Percentiles rank a stretch among this genome's conserved stretches.
Conservation (phyloP, 2,797 vertebrate species). For the Lateolabrax maculatus region DNA sequence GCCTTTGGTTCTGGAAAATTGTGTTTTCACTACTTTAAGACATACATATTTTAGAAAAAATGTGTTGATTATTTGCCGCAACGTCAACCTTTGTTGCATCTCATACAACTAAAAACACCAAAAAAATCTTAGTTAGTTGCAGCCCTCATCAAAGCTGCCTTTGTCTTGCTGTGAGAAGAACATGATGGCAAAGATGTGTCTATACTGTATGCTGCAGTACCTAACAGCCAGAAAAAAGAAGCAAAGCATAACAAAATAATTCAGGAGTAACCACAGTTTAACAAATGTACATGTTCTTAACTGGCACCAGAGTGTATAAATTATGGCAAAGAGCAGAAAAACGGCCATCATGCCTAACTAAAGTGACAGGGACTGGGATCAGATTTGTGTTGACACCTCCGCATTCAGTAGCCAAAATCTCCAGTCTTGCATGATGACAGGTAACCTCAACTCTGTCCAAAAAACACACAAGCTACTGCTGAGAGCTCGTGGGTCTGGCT, state of each 20-base stretch:
- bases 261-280: background rate
- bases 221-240: background rate
- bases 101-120: background rate
- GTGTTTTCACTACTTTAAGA: background rate
- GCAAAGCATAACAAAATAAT: background rate
- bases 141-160: background rate
- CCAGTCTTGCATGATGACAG: constrained; percentile 8
- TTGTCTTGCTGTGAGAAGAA: background rate
- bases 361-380: constrained; percentile 27
- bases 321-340: background rate
- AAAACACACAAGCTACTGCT: constrained; percentile 2
- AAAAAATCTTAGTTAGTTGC: background rate
- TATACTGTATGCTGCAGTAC: background rate
- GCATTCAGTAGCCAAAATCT: constrained; percentile 16
- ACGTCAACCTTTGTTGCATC: background rate
- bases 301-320: background rate
- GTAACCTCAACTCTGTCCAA: constrained; percentile 5
- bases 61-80: background rate
- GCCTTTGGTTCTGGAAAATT: background rate
- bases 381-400: constrained; percentile 16
- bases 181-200: background rate
- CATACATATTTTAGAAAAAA: background rate
- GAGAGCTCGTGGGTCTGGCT: background rate
- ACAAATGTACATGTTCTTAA: background rate
- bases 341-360: background rate